Evolutionary conservation across 2,113 vertebrate genomes (phyloP).

Genomic region (Pteruthius melanotis): DNA sequence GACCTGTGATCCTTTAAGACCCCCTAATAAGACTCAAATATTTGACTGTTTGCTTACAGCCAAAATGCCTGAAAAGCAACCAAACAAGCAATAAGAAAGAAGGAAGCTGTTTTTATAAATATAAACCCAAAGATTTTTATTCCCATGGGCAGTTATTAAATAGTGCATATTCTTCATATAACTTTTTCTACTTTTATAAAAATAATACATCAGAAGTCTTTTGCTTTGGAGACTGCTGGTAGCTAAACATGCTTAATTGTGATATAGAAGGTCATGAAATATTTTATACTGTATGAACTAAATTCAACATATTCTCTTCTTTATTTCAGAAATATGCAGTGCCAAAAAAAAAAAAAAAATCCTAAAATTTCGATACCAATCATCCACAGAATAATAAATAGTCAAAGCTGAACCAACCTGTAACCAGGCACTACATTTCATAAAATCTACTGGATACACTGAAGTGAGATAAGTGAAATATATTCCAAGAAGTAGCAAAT

Average conservation of each 20-base stretch:
- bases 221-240: neutral
- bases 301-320: neutral
- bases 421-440: neutral
- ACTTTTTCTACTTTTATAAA: neutral
- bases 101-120: neutral
- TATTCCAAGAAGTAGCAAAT: neutral
- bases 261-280: neutral
- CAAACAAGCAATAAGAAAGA: neutral
- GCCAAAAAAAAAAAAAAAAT: neutral
- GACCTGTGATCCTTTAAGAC: neutral
- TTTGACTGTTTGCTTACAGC: neutral
- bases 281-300: neutral
- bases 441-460: neutral
- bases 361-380: neutral
- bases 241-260: neutral
- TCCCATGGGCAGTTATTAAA: neutral
- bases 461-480: neutral
- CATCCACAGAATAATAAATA: neutral
- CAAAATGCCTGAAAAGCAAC: neutral
- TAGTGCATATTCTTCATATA: neutral
- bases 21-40: neutral
- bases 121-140: neutral
- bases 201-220: neutral
- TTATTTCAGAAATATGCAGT: neutral
- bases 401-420: neutral